Conservation (phyloP, 92 coral and sea anemone genomes). For the Pocillopora meandrina region DNA sequence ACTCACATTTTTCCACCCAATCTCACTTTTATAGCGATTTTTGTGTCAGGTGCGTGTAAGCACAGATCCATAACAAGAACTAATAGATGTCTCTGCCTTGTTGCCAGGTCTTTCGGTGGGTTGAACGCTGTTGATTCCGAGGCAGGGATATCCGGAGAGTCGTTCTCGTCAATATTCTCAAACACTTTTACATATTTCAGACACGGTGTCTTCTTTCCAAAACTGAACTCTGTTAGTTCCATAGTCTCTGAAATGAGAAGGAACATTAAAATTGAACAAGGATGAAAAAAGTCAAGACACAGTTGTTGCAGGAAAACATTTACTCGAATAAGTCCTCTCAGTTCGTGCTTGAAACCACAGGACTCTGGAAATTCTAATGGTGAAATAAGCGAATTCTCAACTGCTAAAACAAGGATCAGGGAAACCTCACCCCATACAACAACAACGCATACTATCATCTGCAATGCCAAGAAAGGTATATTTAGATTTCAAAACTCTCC, state of each 20-base stretch:
- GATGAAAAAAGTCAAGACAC: not conserved
- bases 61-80: constrained; percentile 89
- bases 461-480: too few species aligned
- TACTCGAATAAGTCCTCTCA: too few species aligned
- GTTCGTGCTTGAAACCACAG: too few species aligned
- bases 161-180: constrained; percentile 87
- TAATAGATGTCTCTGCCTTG: constrained; percentile 82
- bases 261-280: not conserved
- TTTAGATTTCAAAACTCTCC: too few species aligned
- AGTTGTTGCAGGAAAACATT: too few species aligned
- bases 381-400: too few species aligned
- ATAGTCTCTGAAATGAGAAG: constrained; percentile 60
- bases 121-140: constrained; percentile 67
- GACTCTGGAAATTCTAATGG: too few species aligned
- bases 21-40: constrained; percentile 79
- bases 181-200: constrained; percentile 85
- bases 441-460: too few species aligned
- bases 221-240: constrained; percentile 88
- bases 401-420: too few species aligned
- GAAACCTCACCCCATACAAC: too few species aligned
- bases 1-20: constrained; percentile 96
- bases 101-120: constrained; percentile 75
- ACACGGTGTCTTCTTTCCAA: constrained; percentile 90
- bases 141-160: constrained; percentile 77
- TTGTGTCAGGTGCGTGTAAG: constrained; percentile 88